A percentile compares a stretch with the other conserved stretches of the same genome.
Conservation (phyloP, 2,888 invertebrate genomes). For the Melanchra persicariae region DNA sequence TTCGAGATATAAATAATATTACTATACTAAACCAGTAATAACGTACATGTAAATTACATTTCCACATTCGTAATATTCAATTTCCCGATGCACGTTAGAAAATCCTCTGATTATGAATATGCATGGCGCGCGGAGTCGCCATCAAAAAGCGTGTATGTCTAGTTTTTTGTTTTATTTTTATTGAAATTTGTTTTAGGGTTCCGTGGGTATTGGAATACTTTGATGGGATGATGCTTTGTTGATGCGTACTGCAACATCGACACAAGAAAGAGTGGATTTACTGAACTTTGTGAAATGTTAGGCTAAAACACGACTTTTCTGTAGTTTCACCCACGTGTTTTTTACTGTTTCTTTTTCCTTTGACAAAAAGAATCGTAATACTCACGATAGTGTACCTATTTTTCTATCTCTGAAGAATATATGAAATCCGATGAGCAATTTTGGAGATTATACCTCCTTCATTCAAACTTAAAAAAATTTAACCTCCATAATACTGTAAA, state of each 20-base stretch:
- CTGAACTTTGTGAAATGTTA: too few relatives aligned
- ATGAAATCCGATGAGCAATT: too few relatives aligned
- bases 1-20: conserved; percentile 29
- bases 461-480: too few relatives aligned
- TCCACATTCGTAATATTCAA: conserved; percentile 66
- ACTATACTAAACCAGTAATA: conserved; percentile 40
- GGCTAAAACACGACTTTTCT: too few relatives aligned
- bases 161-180: conserved; percentile 50
- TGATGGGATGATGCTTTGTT: neutral
- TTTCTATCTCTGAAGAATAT: too few relatives aligned
- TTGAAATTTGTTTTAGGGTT: conserved; percentile 57
- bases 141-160: conserved; percentile 61
- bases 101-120: conserved; percentile 77
- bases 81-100: conserved; percentile 67
- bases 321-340: too few relatives aligned
- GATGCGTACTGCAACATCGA: too few relatives aligned
- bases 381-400: too few relatives aligned
- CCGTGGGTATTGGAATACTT: neutral
- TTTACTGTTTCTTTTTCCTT: too few relatives aligned
- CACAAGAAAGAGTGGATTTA: neutral
- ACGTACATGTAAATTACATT: conserved; percentile 60
- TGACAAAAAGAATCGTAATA: too few relatives aligned
- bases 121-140: conserved; percentile 69
- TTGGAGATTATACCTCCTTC: too few relatives aligned
- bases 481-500: too few relatives aligned